Evolutionary conservation across 2,797 vertebrate genomes (phyloP), one percentile per base, ranked within the genome.

Genomic region (Sphaeramia orbicularis): DNA sequence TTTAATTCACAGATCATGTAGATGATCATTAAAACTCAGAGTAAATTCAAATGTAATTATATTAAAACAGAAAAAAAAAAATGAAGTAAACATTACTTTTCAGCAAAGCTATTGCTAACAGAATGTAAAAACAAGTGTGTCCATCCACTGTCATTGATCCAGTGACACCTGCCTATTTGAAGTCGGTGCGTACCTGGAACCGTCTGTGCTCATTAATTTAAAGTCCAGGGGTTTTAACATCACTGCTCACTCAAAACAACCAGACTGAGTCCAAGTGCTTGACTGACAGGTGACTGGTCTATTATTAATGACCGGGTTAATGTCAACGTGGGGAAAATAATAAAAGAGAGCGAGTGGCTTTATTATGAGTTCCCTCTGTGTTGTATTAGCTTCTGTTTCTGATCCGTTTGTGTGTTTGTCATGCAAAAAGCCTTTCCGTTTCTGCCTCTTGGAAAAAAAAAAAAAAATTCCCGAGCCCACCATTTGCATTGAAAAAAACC

Each of bases 401-500:
- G 24, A 62, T 55, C 47, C 21, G 7, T 53, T 30, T n/a, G 21
- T 48, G 35, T 42, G 15, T 60, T 38, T 2, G 18, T 68, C 50
- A 2, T 38, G 65, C 15, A 50, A 21, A 58, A 32, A 32, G 3
- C 32, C 9, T 51, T 36, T 47, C 30, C 43, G 16, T 2, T 15
- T 65, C 42, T 21, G 14, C 44, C 10, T 68, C 15, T 47, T 13
- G n/a, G n/a, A 65, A 18, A 63, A 8, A 64, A 24, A 50, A 0
- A 24, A 2, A 24, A 24, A 24, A 37, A 67, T 65, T 16, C 37
- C 68, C n/a, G 19, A 70, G 27, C 19, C 35, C 21, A 32, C 14
- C 10, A 6, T 37, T 1, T 10, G 8, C 40, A 35, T 11, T 12
- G n/a, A 73, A 67, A 69, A 69, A 76, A 78, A 18, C 14, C 21